Base-by-base conservation (phyloP, 2,888 invertebrate genomes). In the Muschampia staudingeri region DNA sequence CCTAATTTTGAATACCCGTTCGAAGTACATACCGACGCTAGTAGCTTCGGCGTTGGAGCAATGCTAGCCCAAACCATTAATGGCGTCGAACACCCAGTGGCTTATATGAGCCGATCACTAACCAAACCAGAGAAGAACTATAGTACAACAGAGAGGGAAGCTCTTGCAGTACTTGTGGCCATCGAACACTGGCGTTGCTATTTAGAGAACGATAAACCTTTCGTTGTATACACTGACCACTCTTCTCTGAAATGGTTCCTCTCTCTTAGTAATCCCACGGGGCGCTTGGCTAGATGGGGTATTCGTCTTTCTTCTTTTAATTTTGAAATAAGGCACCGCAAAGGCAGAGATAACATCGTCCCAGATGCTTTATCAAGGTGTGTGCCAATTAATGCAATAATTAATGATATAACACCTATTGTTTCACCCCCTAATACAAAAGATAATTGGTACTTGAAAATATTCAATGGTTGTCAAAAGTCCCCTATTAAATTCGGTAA, bases 21-120 rank as follows among this genome's bases (percentile, higher is more conserved):
- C 71, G 80, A 84, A 19, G 82, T 88, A 0, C 88, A 88, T 52
- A 84, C 87, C 0, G 89, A 89, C 72, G 89, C 89, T 0, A 87
- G 85, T 72, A 37, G 70, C 30, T 65, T 65, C 30, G 65, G 65
- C 1, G 30, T 65, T 30, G 65, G 65, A 2, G 65, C 65, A 5
- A 30, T 65, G 65, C 30, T 65, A 7, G 12, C 65, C 2, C 65
- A 65, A 30, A 65, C 30, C 6, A 30, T 65, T 19, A 11, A 65
- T 65, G 65, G 65, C 8, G 25, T 14, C 30, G 65, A 65, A 65
- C 19, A 65, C 12, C 25, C 30, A 11, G 11, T 65, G 30, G 65
- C 65, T 12, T 65, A 65, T 12, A 65, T 65, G 65, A 65, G 65
- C 25, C n/a, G 19, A 25, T 61, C 61, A 2, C 19, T 61, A 70